These are phyloP conservation scores for Hydroisotoma schaefferi DNA, from an alignment of 2,888 invertebrate species.

Conservation along the genomic window DNA sequence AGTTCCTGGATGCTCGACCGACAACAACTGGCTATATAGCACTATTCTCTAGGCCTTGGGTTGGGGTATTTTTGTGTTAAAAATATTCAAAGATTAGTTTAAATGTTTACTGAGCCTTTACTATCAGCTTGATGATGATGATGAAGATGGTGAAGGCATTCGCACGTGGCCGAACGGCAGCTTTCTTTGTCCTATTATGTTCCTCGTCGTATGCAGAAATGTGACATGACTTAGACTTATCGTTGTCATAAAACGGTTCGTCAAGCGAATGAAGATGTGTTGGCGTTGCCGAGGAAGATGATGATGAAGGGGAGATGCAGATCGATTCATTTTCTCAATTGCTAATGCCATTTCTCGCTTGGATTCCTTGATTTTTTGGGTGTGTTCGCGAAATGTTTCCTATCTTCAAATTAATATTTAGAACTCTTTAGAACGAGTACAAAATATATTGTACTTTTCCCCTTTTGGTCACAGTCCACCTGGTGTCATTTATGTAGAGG, in stretches of 20 bases:
- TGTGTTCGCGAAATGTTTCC: too few species aligned
- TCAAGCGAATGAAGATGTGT: neutral
- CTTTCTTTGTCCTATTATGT: neutral
- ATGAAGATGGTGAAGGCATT: too few species aligned
- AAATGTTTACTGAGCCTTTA: too few species aligned
- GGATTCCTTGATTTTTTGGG: slow-evolving; percentile 1
- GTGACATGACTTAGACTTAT: too few species aligned
- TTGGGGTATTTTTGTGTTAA: neutral
- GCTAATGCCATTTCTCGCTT: slow-evolving; percentile 3
- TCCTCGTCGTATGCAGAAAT: too few species aligned
- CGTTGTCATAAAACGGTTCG: neutral
- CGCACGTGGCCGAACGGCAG: neutral
- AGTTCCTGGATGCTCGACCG: slow-evolving; percentile 16
- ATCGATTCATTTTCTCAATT: slow-evolving; percentile 9
- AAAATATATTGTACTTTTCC: too few species aligned
- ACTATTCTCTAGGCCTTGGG: neutral
- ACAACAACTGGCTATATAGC: too few species aligned
- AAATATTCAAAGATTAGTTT: neutral
- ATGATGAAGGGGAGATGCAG: slow-evolving; percentile 1
- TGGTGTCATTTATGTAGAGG: too few species aligned
- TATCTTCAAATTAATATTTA: too few species aligned
- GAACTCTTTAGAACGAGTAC: too few species aligned
- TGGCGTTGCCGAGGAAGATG: too few species aligned
- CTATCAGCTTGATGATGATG: neutral
- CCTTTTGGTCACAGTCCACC: too few species aligned